A percentile compares a stretch with the other conserved stretches of the same genome.
Evolutionary conservation across 1,140 invertebrate genomes (phyloP).

Genomic region (Steinernema feltiae): DNA sequence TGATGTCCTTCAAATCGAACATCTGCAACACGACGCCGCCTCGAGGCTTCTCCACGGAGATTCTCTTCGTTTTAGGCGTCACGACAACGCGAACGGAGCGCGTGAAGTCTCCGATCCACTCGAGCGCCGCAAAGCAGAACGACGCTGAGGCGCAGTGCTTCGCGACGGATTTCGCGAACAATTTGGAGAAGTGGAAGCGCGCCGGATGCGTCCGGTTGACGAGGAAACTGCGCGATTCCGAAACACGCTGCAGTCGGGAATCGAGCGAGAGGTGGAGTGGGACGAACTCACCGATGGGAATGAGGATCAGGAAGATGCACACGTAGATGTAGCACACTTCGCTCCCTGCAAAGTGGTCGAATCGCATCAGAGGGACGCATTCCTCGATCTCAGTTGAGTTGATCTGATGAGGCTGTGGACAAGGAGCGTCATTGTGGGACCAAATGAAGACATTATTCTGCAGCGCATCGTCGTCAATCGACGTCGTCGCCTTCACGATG

Average conservation of each 20-base stretch:
- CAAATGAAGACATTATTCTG: slow-evolving; percentile 77
- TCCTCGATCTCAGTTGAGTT: slow-evolving; percentile 76
- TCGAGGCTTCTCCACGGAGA: slow-evolving; percentile 78
- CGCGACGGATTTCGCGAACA: no score
- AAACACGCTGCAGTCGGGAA: slow-evolving; percentile 63
- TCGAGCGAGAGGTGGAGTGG: neutral
- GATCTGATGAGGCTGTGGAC: slow-evolving; percentile 81
- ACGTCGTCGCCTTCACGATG: slow-evolving; percentile 79
- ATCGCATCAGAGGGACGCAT: slow-evolving; percentile 79
- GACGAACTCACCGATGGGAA: slow-evolving; percentile 72
- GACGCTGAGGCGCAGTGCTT: no score
- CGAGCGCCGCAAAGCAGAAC: slow-evolving; percentile 58
- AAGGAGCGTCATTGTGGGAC: slow-evolving; percentile 73
- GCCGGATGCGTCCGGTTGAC: slow-evolving; percentile 86
- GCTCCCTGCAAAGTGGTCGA: slow-evolving; percentile 85
- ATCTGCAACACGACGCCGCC: slow-evolving; percentile 58
- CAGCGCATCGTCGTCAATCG: slow-evolving; percentile 69
- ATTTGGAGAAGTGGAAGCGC: no score
- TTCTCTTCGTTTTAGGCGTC: slow-evolving; percentile 72
- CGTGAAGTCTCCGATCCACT: slow-evolving; percentile 88
- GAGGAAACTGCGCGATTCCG: slow-evolving; percentile 79
- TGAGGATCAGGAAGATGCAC: slow-evolving; percentile 77
- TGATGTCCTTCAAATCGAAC: slow-evolving; percentile 67
- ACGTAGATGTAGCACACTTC: slow-evolving; percentile 93
- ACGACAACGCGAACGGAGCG: slow-evolving; percentile 80